phyloP scores from a whole-genome alignment of 2,797 vertebrate species.

The Chloroceryle inda region DNA sequence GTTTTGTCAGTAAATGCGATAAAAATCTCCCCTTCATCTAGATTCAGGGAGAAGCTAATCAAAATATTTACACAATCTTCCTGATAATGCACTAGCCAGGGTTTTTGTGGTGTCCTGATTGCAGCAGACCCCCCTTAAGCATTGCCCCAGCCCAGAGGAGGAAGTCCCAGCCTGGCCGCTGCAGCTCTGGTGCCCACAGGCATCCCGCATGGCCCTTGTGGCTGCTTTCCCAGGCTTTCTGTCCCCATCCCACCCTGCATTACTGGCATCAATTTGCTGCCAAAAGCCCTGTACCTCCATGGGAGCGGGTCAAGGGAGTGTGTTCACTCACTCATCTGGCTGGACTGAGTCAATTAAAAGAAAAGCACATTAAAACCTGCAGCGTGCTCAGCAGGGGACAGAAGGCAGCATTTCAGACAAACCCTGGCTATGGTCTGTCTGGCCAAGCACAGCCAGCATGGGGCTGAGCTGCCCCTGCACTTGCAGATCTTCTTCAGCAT shows the following conservation, averaged over 20 bases:
- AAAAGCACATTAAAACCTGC: neutral
- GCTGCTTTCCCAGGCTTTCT: neutral
- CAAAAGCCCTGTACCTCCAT: neutral
- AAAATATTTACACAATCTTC: conserved; percentile 46
- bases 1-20: conserved; percentile 65
- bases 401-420: accelerated
- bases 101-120: neutral
- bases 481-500: neutral
- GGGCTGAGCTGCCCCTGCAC: neutral
- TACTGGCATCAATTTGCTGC: neutral
- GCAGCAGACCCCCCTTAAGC: neutral
- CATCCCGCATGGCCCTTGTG: neutral
- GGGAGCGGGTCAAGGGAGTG: neutral
- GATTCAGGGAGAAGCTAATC: conserved; percentile 48
- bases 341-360: neutral
- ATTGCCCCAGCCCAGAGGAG: neutral
- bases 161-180: neutral
- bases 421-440: neutral
- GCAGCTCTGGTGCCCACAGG: neutral
- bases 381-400: neutral
- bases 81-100: neutral
- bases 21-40: conserved; percentile 62
- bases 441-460: accelerated
- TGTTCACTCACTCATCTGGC: neutral
- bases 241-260: neutral